Conservation (phyloP, 1,140 invertebrate genomes). For the Belonocnema kinseyi region DNA sequence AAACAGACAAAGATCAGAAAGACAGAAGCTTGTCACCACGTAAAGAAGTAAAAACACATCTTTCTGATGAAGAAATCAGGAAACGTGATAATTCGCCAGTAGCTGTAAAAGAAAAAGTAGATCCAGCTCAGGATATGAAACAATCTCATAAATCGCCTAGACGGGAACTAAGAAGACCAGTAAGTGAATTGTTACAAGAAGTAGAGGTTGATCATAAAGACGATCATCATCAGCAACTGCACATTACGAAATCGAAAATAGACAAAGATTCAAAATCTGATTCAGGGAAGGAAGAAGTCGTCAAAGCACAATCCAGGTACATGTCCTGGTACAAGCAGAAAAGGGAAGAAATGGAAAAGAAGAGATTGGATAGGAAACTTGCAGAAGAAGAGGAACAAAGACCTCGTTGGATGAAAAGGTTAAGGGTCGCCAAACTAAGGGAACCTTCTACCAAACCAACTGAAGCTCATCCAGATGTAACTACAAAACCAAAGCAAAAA, state of each 20-base stretch:
- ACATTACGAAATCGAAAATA: background rate
- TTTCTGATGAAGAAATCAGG: background rate
- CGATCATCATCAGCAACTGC: background rate
- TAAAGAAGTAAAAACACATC: no score
- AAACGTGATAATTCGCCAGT: background rate
- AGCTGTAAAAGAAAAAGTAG: background rate
- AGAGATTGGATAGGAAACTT: constrained; percentile 56
- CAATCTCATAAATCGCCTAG: background rate
- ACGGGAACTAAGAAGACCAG: constrained; percentile 31
- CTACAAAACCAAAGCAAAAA: constrained; percentile 55
- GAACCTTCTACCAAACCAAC: constrained; percentile 45
- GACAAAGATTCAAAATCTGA: background rate
- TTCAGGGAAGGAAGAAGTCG: background rate
- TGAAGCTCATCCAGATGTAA: constrained; percentile 50
- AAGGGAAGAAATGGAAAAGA: constrained; percentile 65
- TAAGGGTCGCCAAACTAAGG: constrained; percentile 43
- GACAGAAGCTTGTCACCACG: no score
- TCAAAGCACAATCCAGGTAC: constrained; percentile 71
- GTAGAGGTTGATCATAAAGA: background rate
- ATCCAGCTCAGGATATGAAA: constrained; percentile 1
- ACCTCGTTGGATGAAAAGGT: constrained; percentile 62
- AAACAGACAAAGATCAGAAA: background rate
- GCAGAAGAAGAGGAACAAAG: constrained; percentile 62
- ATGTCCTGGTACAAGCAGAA: constrained; percentile 78
- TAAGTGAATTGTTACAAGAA: constrained; percentile 31